Conservation (phyloP, 2,888 invertebrate genomes). For the Sarcophaga subvicina region DNA sequence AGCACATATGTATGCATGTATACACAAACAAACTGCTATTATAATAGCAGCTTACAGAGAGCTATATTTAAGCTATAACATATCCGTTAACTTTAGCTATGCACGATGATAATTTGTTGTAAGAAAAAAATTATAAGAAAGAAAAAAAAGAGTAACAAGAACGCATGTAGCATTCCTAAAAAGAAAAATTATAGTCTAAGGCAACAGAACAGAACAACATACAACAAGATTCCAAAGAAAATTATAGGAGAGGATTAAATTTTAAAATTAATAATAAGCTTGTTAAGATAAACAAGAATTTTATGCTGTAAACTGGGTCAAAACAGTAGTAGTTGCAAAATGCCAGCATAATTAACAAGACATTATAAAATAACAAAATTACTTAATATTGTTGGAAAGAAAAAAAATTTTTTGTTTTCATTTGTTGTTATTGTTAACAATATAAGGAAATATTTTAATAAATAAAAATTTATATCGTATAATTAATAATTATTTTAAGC, state of each 20-base stretch:
- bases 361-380: conserved; percentile 5
- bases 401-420: not conserved
- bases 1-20: conserved; percentile 2
- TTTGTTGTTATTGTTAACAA: conserved; percentile 30
- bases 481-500: not conserved
- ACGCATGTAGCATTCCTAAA: conserved; percentile 46
- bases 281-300: conserved; percentile 56
- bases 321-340: conserved; percentile 60
- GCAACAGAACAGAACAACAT: not conserved
- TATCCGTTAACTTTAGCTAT: conserved; percentile 65
- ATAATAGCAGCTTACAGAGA: conserved; percentile 58
- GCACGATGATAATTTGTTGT: conserved; percentile 63
- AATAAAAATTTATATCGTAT: not conserved
- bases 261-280: conserved; percentile 63
- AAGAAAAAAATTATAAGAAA: conserved; percentile 5
- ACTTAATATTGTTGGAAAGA: conserved; percentile 3
- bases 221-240: conserved; percentile 61
- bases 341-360: conserved; percentile 38
- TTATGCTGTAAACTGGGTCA: conserved; percentile 60
- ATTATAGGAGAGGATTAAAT: conserved; percentile 67
- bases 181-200: conserved; percentile 55
- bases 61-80: conserved; percentile 58
- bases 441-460: conserved; percentile 3
- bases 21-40: conserved; percentile 25
- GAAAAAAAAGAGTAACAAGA: conserved; percentile 1